Evolutionary conservation across 1,140 invertebrate genomes (phyloP).

Genomic region (Lasaia peninsularis): DNA sequence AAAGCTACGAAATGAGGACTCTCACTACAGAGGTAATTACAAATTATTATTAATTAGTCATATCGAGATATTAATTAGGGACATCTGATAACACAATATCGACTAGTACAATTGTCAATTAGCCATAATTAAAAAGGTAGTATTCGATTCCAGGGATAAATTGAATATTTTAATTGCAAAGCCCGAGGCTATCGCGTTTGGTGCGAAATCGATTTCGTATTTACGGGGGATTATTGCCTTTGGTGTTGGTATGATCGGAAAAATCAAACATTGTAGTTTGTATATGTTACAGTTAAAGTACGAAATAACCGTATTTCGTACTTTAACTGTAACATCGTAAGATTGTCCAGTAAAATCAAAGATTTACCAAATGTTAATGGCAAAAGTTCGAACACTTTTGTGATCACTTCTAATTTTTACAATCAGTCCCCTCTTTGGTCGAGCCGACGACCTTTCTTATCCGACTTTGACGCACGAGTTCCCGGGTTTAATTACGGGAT

Average conservation of each 20-base stretch:
- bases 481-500: too few species aligned
- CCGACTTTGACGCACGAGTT: too few species aligned
- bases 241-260: background rate
- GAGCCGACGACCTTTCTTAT: too few species aligned
- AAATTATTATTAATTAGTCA: constrained; percentile 23
- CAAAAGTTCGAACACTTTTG: too few species aligned
- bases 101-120: constrained; percentile 20
- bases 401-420: too few species aligned
- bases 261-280: background rate
- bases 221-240: background rate
- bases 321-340: too few species aligned
- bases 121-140: constrained; percentile 30
- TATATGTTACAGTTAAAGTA: too few species aligned
- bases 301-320: too few species aligned
- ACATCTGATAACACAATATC: constrained; percentile 19
- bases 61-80: constrained; percentile 6
- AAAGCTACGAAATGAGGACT: background rate
- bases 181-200: constrained; percentile 27
- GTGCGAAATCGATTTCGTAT: constrained; percentile 30
- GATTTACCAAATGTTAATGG: too few species aligned
- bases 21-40: constrained; percentile 13
- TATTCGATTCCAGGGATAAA: constrained; percentile 24
- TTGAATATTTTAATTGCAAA: constrained; percentile 41
- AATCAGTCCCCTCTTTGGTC: too few species aligned
- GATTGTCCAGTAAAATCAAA: too few species aligned